Conservation (phyloP, 2,888 invertebrate genomes). For the Cyaniris semiargus region DNA sequence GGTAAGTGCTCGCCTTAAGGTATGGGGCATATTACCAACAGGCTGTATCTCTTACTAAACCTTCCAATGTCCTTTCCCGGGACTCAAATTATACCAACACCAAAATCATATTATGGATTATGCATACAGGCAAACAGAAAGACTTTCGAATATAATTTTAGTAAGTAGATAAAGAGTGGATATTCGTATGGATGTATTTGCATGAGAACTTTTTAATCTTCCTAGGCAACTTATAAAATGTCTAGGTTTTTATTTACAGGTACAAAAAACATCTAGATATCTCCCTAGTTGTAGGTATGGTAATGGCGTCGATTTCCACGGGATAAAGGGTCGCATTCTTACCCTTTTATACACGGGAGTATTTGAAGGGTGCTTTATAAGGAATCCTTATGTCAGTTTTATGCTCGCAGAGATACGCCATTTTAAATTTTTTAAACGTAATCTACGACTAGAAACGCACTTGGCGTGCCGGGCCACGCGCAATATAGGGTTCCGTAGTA, state of each 20-base stretch:
- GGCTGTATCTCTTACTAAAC: too few relatives aligned
- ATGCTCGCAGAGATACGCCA: neutral
- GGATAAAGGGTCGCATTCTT: constrained; percentile 19
- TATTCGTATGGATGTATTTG: neutral
- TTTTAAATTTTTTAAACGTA: neutral
- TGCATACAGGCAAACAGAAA: too few relatives aligned
- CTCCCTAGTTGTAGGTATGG: neutral
- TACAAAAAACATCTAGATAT: neutral
- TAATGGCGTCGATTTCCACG: constrained; percentile 9
- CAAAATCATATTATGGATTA: too few relatives aligned
- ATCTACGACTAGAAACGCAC: neutral
- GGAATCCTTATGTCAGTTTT: constrained; percentile 19
- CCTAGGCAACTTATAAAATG: neutral
- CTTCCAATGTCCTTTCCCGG: too few relatives aligned
- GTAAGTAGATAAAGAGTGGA: too few relatives aligned
- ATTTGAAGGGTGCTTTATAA: constrained; percentile 21
- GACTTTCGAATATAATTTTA: too few relatives aligned
- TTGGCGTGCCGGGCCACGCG: too few relatives aligned
- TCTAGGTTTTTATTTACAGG: neutral
- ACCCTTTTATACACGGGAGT: constrained; percentile 17
- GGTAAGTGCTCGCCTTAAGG: too few relatives aligned
- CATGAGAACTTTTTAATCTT: neutral
- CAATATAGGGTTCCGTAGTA: too few relatives aligned
- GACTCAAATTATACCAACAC: too few relatives aligned
- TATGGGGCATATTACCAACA: too few relatives aligned